Evolutionary conservation across 2,113 vertebrate genomes (phyloP).

Genomic region (Lasiurus cinereus): DNA sequence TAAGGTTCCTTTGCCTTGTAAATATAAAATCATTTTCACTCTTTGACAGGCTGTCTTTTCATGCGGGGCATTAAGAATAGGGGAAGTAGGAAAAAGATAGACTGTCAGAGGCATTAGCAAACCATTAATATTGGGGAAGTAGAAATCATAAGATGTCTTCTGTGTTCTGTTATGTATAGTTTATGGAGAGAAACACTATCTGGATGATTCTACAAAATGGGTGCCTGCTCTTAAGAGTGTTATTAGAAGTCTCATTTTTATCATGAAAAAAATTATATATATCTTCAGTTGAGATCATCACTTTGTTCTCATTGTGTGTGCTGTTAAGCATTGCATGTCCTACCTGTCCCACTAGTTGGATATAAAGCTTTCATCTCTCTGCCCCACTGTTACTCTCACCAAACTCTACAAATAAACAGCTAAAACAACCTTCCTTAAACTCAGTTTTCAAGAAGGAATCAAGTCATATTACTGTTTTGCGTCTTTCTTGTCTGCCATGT

Average conservation of each 20-base stretch:
- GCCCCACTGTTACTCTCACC: background rate
- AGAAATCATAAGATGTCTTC: conserved; percentile 16
- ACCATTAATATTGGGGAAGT: background rate
- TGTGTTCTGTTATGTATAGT: background rate
- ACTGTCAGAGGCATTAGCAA: conserved; percentile 31
- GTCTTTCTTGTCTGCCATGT: background rate
- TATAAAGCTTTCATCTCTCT: background rate
- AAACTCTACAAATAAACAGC: background rate
- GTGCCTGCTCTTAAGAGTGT: too few relatives aligned
- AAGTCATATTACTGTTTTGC: background rate
- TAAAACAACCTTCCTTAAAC: background rate
- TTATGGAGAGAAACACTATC: background rate
- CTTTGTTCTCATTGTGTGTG: background rate
- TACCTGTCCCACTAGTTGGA: rapidly evolving
- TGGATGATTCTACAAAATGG: too few relatives aligned
- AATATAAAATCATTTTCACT: conserved; percentile 78
- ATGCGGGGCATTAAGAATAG: background rate
- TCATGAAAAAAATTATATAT: background rate
- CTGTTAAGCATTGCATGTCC: rapidly evolving
- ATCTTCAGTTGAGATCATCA: background rate
- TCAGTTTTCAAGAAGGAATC: background rate
- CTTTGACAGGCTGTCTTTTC: conserved; percentile 45
- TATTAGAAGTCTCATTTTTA: too few relatives aligned
- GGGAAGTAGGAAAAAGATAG: background rate
- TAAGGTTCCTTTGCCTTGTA: conserved; percentile 82